Percentiles rank a stretch among this genome's conserved stretches.
phyloP scores from a whole-genome alignment of 2,113 vertebrate genomes.

The Cyanistes caeruleus region DNA sequence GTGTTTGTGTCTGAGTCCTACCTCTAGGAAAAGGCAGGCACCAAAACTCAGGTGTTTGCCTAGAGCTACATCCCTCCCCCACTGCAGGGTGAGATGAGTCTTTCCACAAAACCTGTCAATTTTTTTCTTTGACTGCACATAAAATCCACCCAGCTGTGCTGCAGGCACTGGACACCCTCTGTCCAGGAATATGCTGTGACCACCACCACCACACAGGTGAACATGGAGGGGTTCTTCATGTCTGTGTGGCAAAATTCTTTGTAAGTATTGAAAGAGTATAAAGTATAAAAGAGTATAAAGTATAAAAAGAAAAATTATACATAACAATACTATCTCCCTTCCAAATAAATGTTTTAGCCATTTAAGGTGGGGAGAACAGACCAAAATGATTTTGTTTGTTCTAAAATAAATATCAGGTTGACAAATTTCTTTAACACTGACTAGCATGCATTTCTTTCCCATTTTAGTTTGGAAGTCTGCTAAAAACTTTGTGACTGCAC shows the following conservation, averaged over 20 bases:
- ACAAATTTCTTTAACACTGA: not conserved
- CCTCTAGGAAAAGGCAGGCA: not conserved
- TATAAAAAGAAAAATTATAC: too few species aligned
- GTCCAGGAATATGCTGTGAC: not conserved
- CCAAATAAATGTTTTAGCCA: not conserved
- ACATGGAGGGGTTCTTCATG: not conserved
- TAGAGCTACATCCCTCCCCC: not conserved
- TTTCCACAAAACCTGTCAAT: not conserved
- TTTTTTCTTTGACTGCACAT: not conserved
- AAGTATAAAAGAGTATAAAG: too few species aligned
- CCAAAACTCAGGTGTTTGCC: not conserved
- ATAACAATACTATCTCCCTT: too few species aligned
- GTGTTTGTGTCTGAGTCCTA: not conserved
- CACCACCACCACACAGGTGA: not conserved
- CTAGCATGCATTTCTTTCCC: not conserved
- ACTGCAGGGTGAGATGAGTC: not conserved
- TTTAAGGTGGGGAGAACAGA: not conserved
- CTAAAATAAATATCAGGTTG: not conserved
- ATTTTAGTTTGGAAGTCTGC: not conserved
- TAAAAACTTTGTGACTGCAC: not conserved
- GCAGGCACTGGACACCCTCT: not conserved
- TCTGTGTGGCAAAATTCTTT: not conserved
- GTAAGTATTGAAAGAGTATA: not conserved
- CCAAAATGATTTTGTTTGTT: not conserved
- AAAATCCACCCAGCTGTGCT: not conserved